Base-by-base conservation (phyloP, 2,888 invertebrate genomes). In the Tubulanus polymorphus region DNA sequence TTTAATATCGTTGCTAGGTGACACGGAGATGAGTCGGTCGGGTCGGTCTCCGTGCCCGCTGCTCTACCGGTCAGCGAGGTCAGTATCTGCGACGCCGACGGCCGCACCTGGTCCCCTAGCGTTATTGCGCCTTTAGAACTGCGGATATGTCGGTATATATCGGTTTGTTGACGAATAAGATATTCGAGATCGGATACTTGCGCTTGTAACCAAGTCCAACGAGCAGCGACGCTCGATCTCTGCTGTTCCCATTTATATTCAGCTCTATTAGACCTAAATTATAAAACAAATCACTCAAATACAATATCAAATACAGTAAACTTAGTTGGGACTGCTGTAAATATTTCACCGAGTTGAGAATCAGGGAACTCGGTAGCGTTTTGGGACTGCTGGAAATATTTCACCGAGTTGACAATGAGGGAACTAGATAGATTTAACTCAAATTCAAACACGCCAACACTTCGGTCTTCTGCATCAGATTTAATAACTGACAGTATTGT, bases 181-280 rank as follows among this genome's bases (percentile, higher is more conserved):
- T 91, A 91, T 75, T 93, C 93, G 72, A 94, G 81, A 81, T 94
- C 94, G 30, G 90, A 87, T 51, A 94, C 88, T 79, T 93, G 93
- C n/a, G 91, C 88, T 68, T 91, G 88, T 23, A 94, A 82, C 93
- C 93, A 94, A 53, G 89, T 87, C 92, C 93, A 93, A 48, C 91
- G 85, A 3, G 89, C 84, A 1, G 91, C 92, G 49, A 93, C 86
- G 25, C 87, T 85, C 2, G 91, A 89, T 37, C 94, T 85, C 57
- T 90, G 87, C 58, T 86, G 84, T 51, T 88, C 65, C 80, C 80
- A 82, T 54, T 74, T 75, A 80, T 79, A 81, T 20, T 75, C 74
- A 29, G 78, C 74, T 53, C 78, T 60, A 50, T 74, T 68, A 52
- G 72, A 65, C 76, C 92, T 79, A 67, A 28, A 66, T 64, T 27